Conservation (phyloP, 2,797 vertebrate genomes). For the Acanthiza pusilla region DNA sequence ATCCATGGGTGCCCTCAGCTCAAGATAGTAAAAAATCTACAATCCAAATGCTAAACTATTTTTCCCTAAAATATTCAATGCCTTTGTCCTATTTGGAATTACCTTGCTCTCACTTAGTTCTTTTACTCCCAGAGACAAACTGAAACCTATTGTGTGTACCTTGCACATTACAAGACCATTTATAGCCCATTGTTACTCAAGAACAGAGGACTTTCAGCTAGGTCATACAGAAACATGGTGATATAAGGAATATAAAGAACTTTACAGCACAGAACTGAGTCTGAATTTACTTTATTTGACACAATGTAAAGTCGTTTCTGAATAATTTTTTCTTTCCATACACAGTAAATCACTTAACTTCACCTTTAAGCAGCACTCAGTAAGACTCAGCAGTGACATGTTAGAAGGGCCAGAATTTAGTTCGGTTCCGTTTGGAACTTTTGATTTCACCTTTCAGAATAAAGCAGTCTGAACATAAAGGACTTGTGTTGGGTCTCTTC, state of each 20-base stretch:
- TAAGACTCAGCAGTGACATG: neutral
- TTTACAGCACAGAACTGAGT: neutral
- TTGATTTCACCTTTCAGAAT: neutral
- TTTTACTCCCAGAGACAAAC: neutral
- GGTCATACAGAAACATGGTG: rapidly evolving
- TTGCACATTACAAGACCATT: rapidly evolving
- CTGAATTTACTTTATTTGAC: neutral
- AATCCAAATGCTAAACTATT: neutral
- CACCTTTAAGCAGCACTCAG: rapidly evolving
- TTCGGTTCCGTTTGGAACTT: neutral
- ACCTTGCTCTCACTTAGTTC: neutral
- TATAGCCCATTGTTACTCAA: too few species aligned
- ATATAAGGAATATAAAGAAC: neutral
- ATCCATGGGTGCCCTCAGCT: neutral
- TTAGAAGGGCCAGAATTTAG: neutral
- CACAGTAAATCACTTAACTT: neutral
- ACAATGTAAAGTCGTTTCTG: neutral
- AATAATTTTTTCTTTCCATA: neutral
- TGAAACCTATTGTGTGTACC: rapidly evolving
- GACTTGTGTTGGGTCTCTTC: neutral
- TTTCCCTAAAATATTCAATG: neutral
- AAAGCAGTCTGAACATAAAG: neutral
- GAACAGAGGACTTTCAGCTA: neutral
- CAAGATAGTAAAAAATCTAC: neutral
- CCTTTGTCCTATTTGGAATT: neutral